Evolutionary conservation across 1,140 invertebrate species (phyloP), one percentile per base, ranked within the genome.

Genomic region (Holcopasites calliopsidis): DNA sequence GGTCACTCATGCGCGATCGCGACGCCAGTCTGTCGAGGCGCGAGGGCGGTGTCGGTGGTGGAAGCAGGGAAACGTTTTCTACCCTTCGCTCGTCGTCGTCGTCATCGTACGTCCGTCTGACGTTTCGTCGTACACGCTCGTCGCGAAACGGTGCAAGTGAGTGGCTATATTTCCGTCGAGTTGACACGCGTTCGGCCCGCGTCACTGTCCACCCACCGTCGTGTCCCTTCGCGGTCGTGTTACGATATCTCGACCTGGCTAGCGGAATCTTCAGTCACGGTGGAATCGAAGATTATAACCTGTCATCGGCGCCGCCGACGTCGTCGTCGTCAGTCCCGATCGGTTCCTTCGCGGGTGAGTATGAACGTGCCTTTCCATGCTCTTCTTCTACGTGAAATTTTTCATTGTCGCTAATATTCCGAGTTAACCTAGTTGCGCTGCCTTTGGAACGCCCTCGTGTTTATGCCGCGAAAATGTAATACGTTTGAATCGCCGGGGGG

Each of bases 41-140:
- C 75, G 82, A 81, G 88, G 88, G 88, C 87, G 88, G 86, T 87
- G 88, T 88, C 87, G 80, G 80, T 84, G 82, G 76, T 73, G 58
- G 68, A 73, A 78, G 78, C 49, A 80, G 65, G 44, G 65, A 66
- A 65, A 77, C 44, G 71, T 82, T 78, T 80, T 77, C 44, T 77
- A 73, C 61, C 62, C 74, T 66, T 50, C 61, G 74, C 58, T 65
- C 65, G 44, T 79, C 70, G 54, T 52, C 55, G 64, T 55, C 50
- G 69, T 47, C 74, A 57, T 78, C 80, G 52, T 73, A 50, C 23
- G 35, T 21, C 8, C 26, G 54, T 60, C 42, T 62, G 42, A 74
- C 68, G 71, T 74, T 55, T 75, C 77, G 74, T 69, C 66, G 73
- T 57, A 31, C 33, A 54, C 50, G 55, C 66, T 64, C 42, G 52